These are phyloP conservation scores for Chaenogobius annularis DNA, from an alignment of 2,113 vertebrate species.

Conservation along the genomic window DNA sequence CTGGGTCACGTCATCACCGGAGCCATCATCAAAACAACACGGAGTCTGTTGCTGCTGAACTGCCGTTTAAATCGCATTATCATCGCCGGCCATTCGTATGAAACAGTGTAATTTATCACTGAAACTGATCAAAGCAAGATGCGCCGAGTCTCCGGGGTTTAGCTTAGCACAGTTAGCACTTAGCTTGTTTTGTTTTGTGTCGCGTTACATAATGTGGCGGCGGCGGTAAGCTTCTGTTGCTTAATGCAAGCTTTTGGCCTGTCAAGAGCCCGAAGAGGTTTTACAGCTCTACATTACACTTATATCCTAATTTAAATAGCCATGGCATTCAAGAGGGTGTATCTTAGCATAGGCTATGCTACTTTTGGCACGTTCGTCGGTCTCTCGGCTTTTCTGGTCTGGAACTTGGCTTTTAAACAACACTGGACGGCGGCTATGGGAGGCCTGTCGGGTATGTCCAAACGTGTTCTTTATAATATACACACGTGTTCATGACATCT, in stretches of 20 bases:
- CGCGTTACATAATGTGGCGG: constrained; percentile 63
- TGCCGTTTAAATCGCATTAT: not conserved
- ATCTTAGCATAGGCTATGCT: constrained; percentile 82
- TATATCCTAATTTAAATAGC: not conserved
- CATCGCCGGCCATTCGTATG: not conserved
- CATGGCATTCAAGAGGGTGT: constrained; percentile 68
- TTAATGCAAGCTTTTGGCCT: not conserved
- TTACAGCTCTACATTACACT: not conserved
- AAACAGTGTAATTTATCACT: not conserved
- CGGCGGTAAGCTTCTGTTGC: constrained; percentile 40
- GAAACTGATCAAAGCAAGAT: not conserved
- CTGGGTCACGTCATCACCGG: not conserved
- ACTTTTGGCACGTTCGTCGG: constrained; percentile 79
- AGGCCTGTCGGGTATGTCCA: constrained; percentile 84
- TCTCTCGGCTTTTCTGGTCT: constrained; percentile 85
- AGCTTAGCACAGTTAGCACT: not conserved
- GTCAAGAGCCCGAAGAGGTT: not conserved
- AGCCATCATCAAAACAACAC: not conserved
- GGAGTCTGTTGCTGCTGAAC: not conserved
- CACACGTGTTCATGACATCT: not conserved
- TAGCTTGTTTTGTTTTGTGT: constrained; percentile 3
- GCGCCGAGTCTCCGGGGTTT: not conserved
- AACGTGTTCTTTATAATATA: not conserved
- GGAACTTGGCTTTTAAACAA: constrained; percentile 85
- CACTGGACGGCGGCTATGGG: constrained; percentile 89